Percentiles rank a stretch among this genome's conserved stretches.
These are phyloP conservation scores for Formica selysi DNA, from an alignment of 1,140 invertebrate species.

Conservation along the genomic window DNA sequence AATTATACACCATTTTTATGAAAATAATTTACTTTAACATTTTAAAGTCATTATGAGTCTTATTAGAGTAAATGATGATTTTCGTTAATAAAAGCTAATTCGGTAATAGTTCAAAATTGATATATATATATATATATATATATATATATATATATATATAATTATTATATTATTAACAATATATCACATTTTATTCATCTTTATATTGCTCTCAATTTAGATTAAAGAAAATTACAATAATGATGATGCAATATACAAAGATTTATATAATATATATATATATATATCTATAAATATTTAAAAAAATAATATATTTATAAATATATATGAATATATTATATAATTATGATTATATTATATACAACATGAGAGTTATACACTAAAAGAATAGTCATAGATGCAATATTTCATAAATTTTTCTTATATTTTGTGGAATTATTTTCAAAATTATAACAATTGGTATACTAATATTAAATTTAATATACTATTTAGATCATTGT, in stretches of 20 bases:
- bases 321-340: too few species aligned
- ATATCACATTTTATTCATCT: too few species aligned
- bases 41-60: neutral
- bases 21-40: neutral
- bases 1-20: conserved; percentile 18
- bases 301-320: neutral
- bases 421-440: conserved; percentile 31
- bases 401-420: conserved; percentile 13
- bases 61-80: too few species aligned
- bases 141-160: too few species aligned
- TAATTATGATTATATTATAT: too few species aligned
- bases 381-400: neutral
- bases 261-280: neutral
- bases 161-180: too few species aligned
- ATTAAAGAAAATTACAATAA: too few species aligned
- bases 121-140: too few species aligned
- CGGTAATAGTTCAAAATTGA: too few species aligned
- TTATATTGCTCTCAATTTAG: too few species aligned
- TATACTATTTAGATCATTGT: conserved; percentile 20
- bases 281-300: neutral
- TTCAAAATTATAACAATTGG: conserved; percentile 37
- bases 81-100: too few species aligned
- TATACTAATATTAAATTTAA: neutral
- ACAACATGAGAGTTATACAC: neutral
- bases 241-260: too few species aligned